phyloP scores from a whole-genome alignment of 2,113 vertebrate species.

The Emydocephalus ijimae region DNA sequence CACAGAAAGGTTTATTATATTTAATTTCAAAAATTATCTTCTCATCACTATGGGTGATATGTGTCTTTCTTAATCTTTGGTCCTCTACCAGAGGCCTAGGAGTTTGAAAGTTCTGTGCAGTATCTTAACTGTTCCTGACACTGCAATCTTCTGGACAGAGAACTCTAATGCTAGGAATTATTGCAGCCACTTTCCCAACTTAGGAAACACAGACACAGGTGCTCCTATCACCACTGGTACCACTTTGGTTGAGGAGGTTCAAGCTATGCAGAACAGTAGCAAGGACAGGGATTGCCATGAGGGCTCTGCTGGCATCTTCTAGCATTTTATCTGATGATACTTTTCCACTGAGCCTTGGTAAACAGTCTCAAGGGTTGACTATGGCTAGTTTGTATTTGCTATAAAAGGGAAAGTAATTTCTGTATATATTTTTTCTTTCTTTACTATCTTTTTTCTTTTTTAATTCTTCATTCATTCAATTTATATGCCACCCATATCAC shows the following conservation, averaged over 20 bases:
- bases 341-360: not conserved
- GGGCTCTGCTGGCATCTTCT: not conserved
- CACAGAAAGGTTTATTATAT: not conserved
- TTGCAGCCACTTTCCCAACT: not conserved
- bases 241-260: not conserved
- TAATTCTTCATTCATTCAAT: not conserved
- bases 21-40: not conserved
- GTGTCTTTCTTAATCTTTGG: not conserved
- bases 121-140: not conserved
- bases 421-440: too few species aligned
- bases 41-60: not conserved
- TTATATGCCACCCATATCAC: not conserved
- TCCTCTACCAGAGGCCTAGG: not conserved
- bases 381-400: not conserved
- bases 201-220: not conserved
- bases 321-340: not conserved
- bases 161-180: not conserved
- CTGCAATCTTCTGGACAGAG: not conserved
- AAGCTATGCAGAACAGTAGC: not conserved
- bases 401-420: too few species aligned
- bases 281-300: not conserved
- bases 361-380: not conserved
- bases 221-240: not conserved
- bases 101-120: not conserved
- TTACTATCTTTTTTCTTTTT: not conserved